Evolutionary conservation across 2,113 vertebrate species (phyloP).

Genomic region (Pelvicachromis taeniatus): DNA sequence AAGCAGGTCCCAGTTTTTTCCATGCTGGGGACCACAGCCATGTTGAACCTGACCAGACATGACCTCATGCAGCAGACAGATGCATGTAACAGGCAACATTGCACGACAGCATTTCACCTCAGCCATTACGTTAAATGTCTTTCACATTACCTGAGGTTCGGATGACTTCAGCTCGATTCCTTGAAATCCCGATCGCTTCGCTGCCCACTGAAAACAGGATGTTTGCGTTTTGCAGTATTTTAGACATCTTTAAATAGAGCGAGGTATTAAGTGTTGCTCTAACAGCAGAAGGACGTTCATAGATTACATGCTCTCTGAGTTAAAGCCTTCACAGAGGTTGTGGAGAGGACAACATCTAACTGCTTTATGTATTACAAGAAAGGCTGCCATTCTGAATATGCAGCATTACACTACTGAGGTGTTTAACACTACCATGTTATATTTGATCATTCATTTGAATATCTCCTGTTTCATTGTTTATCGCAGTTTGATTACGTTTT

Average conservation of each 20-base stretch:
- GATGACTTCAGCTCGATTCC: background rate
- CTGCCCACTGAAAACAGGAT: background rate
- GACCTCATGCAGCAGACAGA: constrained; percentile 46
- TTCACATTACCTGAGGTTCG: constrained; percentile 13
- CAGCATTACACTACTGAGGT: background rate
- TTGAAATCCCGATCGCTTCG: background rate
- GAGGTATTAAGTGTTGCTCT: background rate
- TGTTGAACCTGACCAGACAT: constrained; percentile 28
- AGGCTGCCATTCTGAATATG: background rate
- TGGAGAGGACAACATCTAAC: background rate
- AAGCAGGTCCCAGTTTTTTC: constrained; percentile 22
- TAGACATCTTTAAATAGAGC: background rate
- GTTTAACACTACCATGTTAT: background rate
- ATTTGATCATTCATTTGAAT: background rate
- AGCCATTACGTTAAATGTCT: constrained; percentile 12
- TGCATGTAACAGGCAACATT: constrained; percentile 18
- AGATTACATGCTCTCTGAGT: background rate
- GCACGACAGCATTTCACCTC: constrained; percentile 3
- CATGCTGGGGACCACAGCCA: background rate
- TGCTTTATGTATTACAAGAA: background rate
- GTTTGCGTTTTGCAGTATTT: background rate
- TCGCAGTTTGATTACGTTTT: background rate
- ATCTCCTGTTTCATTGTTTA: background rate
- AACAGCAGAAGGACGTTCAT: background rate
- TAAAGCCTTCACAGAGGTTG: background rate